Conservation (phyloP, 2,797 vertebrate genomes). For the Champsocephalus gunnari region DNA sequence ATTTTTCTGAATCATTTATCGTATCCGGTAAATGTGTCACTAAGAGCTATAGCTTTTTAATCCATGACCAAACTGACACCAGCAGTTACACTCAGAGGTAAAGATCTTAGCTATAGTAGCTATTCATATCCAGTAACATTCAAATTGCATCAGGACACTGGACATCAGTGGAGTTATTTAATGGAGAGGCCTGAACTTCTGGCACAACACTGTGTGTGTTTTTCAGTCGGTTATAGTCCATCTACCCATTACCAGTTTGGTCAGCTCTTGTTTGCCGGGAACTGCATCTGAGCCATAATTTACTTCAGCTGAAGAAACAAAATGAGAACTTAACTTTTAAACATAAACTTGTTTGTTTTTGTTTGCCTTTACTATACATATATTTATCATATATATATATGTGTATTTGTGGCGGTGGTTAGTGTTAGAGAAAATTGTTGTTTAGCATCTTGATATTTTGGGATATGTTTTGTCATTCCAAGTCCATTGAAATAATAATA, state of each 20-base stretch:
- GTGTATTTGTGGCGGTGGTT: constrained; percentile 82
- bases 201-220: constrained; percentile 7
- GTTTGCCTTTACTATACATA: constrained; percentile 77
- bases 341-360: constrained; percentile 74
- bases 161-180: constrained; percentile 21
- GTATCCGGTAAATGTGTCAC: constrained; percentile 58
- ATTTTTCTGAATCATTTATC: constrained; percentile 32
- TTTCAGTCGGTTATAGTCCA: constrained; percentile 34
- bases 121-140: constrained; percentile 13
- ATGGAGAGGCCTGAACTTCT: constrained; percentile 3
- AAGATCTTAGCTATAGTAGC: constrained; percentile 35
- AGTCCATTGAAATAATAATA: constrained; percentile 50
- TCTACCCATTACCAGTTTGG: constrained; percentile 39
- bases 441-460: constrained; percentile 74
- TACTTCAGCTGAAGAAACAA: constrained; percentile 74
- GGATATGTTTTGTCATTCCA: constrained; percentile 70
- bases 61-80: constrained; percentile 67
- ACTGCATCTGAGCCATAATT: constrained; percentile 88
- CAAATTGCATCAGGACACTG: constrained; percentile 18
- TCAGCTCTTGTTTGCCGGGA: constrained; percentile 79
- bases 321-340: constrained; percentile 65
- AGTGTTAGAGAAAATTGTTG: constrained; percentile 79
- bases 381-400: constrained; percentile 63
- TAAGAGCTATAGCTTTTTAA: constrained; percentile 65
- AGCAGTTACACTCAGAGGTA: constrained; percentile 67